These are phyloP conservation scores for Scomber japonicus DNA, from an alignment of 2,113 vertebrate genomes.

Conservation along the genomic window DNA sequence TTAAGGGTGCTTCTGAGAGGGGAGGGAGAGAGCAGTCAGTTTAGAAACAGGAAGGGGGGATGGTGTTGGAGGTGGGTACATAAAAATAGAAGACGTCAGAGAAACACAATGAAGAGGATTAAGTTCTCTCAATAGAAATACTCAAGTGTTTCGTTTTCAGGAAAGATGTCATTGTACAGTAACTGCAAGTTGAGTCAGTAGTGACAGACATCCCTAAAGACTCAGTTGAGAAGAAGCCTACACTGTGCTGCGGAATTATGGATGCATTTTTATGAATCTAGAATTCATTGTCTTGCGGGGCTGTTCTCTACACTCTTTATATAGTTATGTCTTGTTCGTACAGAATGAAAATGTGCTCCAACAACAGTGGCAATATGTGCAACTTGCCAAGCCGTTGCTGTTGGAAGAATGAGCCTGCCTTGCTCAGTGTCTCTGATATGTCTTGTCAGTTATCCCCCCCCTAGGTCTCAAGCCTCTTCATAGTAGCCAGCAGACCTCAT, in stretches of 20 bases:
- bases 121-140: background rate
- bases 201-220: background rate
- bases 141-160: constrained; percentile 18
- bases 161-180: background rate
- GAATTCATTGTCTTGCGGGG: background rate
- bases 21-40: constrained; percentile 13
- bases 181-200: background rate
- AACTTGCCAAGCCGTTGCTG: too few species aligned
- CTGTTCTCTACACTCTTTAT: background rate
- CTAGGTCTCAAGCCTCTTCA: constrained; percentile 1
- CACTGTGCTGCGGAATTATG: background rate
- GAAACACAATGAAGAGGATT: background rate
- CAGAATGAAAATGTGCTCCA: background rate
- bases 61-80: background rate
- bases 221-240: background rate
- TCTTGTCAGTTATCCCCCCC: background rate
- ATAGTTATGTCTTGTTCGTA: background rate
- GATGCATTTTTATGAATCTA: constrained; percentile 7
- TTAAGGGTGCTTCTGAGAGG: constrained; percentile 38
- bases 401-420: too few species aligned
- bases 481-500: background rate
- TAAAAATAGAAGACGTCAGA: constrained; percentile 8
- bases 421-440: background rate
- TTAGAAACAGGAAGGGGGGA: background rate
- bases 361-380: background rate